Conservation (phyloP, 2,797 vertebrate species). For the Macropodus opercularis region DNA sequence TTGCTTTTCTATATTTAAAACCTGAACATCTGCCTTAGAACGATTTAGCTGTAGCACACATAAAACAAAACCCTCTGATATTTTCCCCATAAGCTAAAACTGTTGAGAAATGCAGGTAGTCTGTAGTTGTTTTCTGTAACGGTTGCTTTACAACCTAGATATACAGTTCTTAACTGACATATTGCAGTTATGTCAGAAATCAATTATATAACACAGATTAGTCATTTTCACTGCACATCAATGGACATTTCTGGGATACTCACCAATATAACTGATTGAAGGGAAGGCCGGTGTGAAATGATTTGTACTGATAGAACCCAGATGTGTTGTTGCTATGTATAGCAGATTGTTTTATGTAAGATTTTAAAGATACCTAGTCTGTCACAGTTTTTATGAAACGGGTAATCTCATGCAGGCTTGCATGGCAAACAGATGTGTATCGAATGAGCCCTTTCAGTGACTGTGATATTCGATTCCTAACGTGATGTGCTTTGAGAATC, state of each 20-base stretch:
- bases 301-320: slow-evolving; percentile 55
- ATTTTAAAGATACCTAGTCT: slow-evolving; percentile 64
- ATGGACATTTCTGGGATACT: slow-evolving; percentile 12
- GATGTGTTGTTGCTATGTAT: slow-evolving; percentile 64
- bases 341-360: slow-evolving; percentile 55
- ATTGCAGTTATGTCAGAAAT: no score
- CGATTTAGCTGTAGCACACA: no score
- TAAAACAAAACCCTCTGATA: no score
- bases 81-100: no score
- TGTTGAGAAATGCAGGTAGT: no score
- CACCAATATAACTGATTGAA: slow-evolving; percentile 18
- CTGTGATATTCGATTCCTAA: slow-evolving; percentile 45
- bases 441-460: slow-evolving; percentile 22
- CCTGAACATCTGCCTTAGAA: no score
- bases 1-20: no score
- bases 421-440: slow-evolving; percentile 53
- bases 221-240: slow-evolving; percentile 3
- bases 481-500: slow-evolving; percentile 17
- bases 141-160: no score
- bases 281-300: slow-evolving; percentile 28
- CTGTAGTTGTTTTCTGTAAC: no score
- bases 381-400: slow-evolving; percentile 48
- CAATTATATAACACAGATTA: no score
- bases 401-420: slow-evolving; percentile 43
- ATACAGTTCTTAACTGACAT: no score